phyloP scores from a whole-genome alignment of 2,888 invertebrate species.

The Carabus problematicus region DNA sequence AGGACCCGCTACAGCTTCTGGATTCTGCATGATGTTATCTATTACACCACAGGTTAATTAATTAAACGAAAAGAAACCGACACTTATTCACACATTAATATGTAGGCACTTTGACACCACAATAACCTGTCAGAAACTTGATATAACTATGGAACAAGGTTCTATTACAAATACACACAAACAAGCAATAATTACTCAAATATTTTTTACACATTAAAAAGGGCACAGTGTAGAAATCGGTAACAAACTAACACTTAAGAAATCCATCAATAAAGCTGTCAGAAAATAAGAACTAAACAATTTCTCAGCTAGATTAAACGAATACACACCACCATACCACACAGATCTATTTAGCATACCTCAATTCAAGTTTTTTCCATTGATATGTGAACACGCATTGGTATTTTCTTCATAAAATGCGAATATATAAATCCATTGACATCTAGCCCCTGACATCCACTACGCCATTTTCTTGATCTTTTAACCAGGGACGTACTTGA shows the following conservation, averaged over 20 bases:
- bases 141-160: background rate
- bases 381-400: conserved; percentile 27
- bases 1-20: conserved; percentile 56
- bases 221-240: background rate
- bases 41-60: conserved; percentile 15
- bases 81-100: background rate
- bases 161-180: background rate
- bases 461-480: conserved; percentile 39
- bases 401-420: conserved; percentile 39
- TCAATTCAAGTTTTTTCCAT: conserved; percentile 38
- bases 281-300: conserved; percentile 21
- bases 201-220: conserved; percentile 3
- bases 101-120: no score
- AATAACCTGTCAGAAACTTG: background rate
- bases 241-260: conserved; percentile 36
- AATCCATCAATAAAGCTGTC: conserved; percentile 38
- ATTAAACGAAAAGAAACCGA: conserved; percentile 1
- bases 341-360: conserved; percentile 22
- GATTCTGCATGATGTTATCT: conserved; percentile 54
- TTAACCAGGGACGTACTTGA: conserved; percentile 27
- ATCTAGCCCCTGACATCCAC: conserved; percentile 27
- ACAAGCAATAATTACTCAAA: background rate
- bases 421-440: conserved; percentile 33
- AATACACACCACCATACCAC: background rate
- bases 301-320: background rate